A percentile compares a stretch with the other conserved stretches of the same genome.
Evolutionary conservation across 1,140 invertebrate species (phyloP).

Genomic region (Helicoverpa armigera): DNA sequence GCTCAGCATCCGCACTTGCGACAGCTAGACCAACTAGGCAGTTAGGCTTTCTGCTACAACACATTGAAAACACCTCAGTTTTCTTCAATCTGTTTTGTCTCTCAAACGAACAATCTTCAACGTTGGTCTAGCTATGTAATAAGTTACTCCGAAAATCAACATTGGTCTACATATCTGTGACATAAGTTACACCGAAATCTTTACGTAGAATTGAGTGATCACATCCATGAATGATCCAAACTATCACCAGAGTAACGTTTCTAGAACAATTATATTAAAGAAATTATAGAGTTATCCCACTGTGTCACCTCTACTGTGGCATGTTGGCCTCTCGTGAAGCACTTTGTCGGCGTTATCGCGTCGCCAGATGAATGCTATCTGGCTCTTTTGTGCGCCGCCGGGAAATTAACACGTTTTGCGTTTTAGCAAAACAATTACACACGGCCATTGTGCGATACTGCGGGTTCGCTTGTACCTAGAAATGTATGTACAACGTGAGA

Average conservation of each 20-base stretch:
- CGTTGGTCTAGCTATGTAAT: too few species aligned
- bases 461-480: conserved; percentile 9
- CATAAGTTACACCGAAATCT: too few species aligned
- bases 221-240: too few species aligned
- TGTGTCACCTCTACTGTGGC: background rate
- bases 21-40: too few species aligned
- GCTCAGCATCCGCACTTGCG: too few species aligned
- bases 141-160: too few species aligned
- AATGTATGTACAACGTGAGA: background rate
- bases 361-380: conserved; percentile 53
- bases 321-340: conserved; percentile 42
- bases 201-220: too few species aligned
- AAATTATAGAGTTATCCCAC: background rate
- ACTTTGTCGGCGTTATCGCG: conserved; percentile 53
- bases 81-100: too few species aligned
- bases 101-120: too few species aligned
- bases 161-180: too few species aligned
- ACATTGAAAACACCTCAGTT: too few species aligned
- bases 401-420: conserved; percentile 55
- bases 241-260: background rate
- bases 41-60: too few species aligned
- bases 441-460: conserved; percentile 42
- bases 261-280: background rate
- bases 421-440: conserved; percentile 55
- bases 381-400: conserved; percentile 48